A percentile compares a stretch with the other conserved stretches of the same genome.
These are phyloP conservation scores for Trematomus bernacchii DNA, from an alignment of 2,797 vertebrate genomes.

Conservation along the genomic window DNA sequence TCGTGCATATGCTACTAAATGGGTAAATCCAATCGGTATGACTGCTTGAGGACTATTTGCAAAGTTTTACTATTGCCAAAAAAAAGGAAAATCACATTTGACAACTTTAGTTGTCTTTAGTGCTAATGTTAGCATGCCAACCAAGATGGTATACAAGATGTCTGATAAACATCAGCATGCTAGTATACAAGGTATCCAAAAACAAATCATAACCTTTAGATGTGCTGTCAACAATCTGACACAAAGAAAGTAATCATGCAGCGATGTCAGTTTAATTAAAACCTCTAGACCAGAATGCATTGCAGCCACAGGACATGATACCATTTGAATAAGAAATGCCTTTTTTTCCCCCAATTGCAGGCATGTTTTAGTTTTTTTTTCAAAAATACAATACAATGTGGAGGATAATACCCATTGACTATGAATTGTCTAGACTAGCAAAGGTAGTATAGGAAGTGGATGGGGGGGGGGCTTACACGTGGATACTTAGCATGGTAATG, in stretches of 20 bases:
- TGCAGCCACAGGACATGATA: background rate
- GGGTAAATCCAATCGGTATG: conserved; percentile 29
- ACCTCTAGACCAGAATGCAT: conserved; percentile 8
- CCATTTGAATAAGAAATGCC: background rate
- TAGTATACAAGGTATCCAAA: background rate
- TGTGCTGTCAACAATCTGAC: background rate
- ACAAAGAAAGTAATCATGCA: background rate
- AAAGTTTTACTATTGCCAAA: background rate
- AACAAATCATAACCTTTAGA: background rate
- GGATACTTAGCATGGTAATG: conserved; percentile 37
- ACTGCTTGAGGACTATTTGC: conserved; percentile 2
- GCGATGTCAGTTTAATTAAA: background rate
- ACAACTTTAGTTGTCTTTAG: background rate
- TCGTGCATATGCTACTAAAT: conserved; percentile 27
- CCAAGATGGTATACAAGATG: background rate
- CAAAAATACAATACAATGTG: background rate
- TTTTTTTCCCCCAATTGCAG: background rate
- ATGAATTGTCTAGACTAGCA: conserved; percentile 3
- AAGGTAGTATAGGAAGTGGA: conserved; percentile 1
- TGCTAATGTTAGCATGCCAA: background rate
- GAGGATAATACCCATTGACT: conserved; percentile 1
- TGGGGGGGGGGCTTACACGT: conserved; percentile 16
- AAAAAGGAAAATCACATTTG: conserved; percentile 7
- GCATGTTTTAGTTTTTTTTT: background rate
- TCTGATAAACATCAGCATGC: background rate